Evolutionary conservation across 2,888 invertebrate species (phyloP).

Genomic region (Polydrusus tereticollis): DNA sequence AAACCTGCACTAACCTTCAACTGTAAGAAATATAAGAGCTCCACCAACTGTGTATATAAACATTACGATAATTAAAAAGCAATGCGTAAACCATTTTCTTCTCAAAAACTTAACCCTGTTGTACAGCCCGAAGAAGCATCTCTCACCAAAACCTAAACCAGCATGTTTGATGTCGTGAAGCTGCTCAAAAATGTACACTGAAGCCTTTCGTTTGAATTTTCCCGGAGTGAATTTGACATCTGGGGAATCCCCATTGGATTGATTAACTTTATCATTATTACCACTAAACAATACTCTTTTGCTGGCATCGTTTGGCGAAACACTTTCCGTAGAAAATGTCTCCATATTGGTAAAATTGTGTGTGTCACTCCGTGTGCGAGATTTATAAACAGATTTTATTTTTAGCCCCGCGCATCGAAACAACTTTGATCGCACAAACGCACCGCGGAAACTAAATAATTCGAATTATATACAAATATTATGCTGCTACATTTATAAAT

Average conservation of each 20-base stretch:
- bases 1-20: constrained; percentile 63
- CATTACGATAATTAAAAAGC: constrained; percentile 84
- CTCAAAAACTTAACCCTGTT: constrained; percentile 83
- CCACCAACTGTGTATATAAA: constrained; percentile 85
- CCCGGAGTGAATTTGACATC: constrained; percentile 20
- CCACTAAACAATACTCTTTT: background rate
- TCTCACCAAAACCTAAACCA: constrained; percentile 83
- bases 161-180: constrained; percentile 64
- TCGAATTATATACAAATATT: no score
- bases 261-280: background rate
- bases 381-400: constrained; percentile 43
- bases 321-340: background rate
- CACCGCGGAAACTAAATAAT: constrained; percentile 45
- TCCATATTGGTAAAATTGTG: background rate
- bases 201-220: constrained; percentile 71
- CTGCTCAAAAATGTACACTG: constrained; percentile 84
- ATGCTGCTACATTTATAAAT: no score
- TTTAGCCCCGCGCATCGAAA: constrained; percentile 46
- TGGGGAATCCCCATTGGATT: background rate
- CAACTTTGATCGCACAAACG: constrained; percentile 32
- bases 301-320: background rate
- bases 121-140: constrained; percentile 84
- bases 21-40: constrained; percentile 86
- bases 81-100: constrained; percentile 87
- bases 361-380: constrained; percentile 18